A percentile compares a stretch with the other conserved stretches of the same genome.
Conservation (phyloP, 2,888 invertebrate species). For the Nomada goodeniana region DNA sequence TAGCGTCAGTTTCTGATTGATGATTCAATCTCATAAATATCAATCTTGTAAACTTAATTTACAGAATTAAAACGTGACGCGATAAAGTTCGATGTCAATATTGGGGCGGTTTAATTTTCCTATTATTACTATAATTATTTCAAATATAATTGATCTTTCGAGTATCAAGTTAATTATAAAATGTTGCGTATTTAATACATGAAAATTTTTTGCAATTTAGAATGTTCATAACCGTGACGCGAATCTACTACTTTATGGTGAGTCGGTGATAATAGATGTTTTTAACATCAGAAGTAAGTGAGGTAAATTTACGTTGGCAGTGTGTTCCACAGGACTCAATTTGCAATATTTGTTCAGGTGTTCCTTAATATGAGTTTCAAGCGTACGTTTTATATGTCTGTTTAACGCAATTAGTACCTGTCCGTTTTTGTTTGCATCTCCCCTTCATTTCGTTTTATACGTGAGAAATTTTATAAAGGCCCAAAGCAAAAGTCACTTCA, state of each 20-base stretch:
- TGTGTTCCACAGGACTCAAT: not conserved
- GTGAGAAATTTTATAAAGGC: no score
- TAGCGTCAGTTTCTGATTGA: constrained; percentile 24
- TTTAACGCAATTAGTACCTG: not conserved
- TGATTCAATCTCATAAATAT: constrained; percentile 22
- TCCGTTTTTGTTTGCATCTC: not conserved
- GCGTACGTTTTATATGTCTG: not conserved
- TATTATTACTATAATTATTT: not conserved
- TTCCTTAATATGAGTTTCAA: not conserved
- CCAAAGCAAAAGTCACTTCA: no score
- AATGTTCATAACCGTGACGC: not conserved
- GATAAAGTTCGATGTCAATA: not conserved
- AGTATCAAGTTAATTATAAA: not conserved
- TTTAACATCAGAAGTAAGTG: not conserved
- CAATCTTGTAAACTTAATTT: not conserved
- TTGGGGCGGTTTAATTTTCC: not conserved
- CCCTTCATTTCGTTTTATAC: no score
- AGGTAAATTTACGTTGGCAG: not conserved
- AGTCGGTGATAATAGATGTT: not conserved
- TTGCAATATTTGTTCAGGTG: constrained; percentile 5
- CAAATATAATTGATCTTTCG: not conserved
- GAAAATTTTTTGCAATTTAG: not conserved
- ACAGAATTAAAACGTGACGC: not conserved
- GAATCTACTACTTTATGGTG: not conserved
- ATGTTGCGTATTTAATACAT: not conserved